Evolutionary conservation across 1,140 invertebrate genomes (phyloP).

Genomic region (Nixonia krombeini): DNA sequence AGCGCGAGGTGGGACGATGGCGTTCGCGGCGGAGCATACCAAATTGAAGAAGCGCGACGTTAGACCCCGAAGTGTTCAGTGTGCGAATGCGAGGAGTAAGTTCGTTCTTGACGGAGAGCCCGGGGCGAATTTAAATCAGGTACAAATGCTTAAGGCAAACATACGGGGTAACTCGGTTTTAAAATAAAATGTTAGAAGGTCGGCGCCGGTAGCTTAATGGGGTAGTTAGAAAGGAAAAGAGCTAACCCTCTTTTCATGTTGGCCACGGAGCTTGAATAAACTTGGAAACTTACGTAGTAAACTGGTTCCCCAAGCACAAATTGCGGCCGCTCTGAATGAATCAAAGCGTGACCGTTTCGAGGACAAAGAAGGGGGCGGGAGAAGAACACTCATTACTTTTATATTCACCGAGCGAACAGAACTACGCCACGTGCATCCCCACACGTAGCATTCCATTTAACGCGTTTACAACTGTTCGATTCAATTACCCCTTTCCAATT

Average conservation of each 20-base stretch:
- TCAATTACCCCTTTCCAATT: too few species aligned
- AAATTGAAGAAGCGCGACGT: slow-evolving; percentile 13
- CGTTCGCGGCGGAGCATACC: slow-evolving; percentile 7
- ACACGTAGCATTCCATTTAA: too few species aligned
- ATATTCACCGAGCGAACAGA: slow-evolving; percentile 7
- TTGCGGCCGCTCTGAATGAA: slow-evolving; percentile 44
- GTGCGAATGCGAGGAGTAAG: slow-evolving; percentile 5
- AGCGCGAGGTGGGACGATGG: not conserved
- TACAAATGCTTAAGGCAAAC: slow-evolving; percentile 60
- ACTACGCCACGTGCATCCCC: too few species aligned
- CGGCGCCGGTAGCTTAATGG: slow-evolving; percentile 30
- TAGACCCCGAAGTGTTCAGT: slow-evolving; percentile 42
- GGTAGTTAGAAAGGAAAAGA: slow-evolving; percentile 37
- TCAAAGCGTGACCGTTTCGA: slow-evolving; percentile 23
- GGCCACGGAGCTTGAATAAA: slow-evolving; percentile 48
- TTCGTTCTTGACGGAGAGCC: slow-evolving; percentile 36
- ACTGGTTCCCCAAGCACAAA: slow-evolving; percentile 55
- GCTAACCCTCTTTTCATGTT: slow-evolving; percentile 31
- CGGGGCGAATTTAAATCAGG: slow-evolving; percentile 60
- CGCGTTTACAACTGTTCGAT: too few species aligned
- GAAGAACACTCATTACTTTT: slow-evolving; percentile 6
- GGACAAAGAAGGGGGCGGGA: slow-evolving; percentile 12
- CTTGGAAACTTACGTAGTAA: slow-evolving; percentile 51
- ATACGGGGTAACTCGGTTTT: slow-evolving; percentile 50
- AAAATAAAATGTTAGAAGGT: slow-evolving; percentile 56